phyloP scores from a whole-genome alignment of 1,140 invertebrate genomes.

The Caenorhabditis latens region DNA sequence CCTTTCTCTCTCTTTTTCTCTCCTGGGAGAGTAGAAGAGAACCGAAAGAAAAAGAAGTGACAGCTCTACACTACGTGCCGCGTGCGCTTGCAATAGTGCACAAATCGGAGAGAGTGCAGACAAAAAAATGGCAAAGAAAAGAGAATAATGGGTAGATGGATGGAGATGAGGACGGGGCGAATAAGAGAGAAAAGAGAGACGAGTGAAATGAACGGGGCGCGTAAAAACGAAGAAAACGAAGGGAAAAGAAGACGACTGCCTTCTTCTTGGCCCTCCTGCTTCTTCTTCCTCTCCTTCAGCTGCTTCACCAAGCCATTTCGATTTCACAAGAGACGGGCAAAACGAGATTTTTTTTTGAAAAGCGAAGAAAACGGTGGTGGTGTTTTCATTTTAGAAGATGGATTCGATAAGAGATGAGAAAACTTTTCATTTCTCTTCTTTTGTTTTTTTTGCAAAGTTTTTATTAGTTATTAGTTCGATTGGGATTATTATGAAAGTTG shows the following conservation, averaged over 20 bases:
- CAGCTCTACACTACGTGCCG: slow-evolving; percentile 23
- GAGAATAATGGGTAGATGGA: slow-evolving; percentile 11
- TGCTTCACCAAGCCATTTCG: neutral
- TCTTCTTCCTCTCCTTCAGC: neutral
- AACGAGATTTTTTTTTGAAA: neutral
- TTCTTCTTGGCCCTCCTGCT: neutral
- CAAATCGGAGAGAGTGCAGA: neutral
- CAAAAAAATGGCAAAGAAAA: neutral
- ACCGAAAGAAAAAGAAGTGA: slow-evolving; percentile 4
- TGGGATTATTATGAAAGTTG: no score
- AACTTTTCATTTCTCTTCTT: neutral
- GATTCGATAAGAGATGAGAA: neutral
- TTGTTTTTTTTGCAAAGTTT: neutral
- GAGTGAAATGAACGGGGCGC: neutral
- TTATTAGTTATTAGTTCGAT: no score
- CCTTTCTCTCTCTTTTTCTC: slow-evolving; percentile 28
- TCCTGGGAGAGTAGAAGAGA: neutral
- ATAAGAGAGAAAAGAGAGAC: neutral
- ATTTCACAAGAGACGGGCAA: neutral
- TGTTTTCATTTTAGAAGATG: neutral
- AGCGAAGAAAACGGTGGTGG: neutral
- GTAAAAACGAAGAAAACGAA: neutral
- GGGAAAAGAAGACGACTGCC: neutral
- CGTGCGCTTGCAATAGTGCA: neutral
- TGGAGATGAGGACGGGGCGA: neutral